Conservation (phyloP, 2,797 vertebrate genomes). For the Urophycis tenuis region DNA sequence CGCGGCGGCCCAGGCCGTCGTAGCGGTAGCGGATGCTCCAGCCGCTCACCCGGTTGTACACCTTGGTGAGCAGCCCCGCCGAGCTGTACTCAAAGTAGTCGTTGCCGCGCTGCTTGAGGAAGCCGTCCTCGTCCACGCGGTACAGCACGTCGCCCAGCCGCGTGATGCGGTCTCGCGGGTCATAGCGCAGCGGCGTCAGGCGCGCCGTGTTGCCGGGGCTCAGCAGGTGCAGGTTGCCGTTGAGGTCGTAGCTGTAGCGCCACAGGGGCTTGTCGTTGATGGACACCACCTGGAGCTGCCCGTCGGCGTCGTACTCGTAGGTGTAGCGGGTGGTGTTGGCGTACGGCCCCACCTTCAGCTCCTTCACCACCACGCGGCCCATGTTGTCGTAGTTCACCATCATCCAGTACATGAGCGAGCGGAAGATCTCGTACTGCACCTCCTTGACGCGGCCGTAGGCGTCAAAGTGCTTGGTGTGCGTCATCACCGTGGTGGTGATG, state of each 20-base stretch:
- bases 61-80: slow-evolving; percentile 84
- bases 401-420: slow-evolving; percentile 99
- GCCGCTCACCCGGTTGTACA: slow-evolving; percentile 84
- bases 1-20: slow-evolving; percentile 87
- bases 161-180: slow-evolving; percentile 90
- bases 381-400: slow-evolving; percentile 98
- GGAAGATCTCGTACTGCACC: slow-evolving; percentile 97
- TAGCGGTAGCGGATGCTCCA: slow-evolving; percentile 95
- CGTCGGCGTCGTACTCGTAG: slow-evolving; percentile 92
- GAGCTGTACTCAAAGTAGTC: slow-evolving; percentile 96
- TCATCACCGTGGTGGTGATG: slow-evolving; percentile 98
- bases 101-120: slow-evolving; percentile 86
- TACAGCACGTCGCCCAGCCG: slow-evolving; percentile 91
- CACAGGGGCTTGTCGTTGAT: slow-evolving; percentile 96
- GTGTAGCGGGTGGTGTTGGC: slow-evolving; percentile 96
- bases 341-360: slow-evolving; percentile 95
- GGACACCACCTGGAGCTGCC: slow-evolving; percentile 91
- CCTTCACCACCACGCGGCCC: slow-evolving; percentile 94
- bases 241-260: slow-evolving; percentile 97
- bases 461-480: slow-evolving; percentile 98
- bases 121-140: slow-evolving; percentile 92
- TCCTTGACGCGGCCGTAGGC: slow-evolving; percentile 96
- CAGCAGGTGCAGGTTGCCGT: slow-evolving; percentile 92
- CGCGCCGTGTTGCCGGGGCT: slow-evolving; percentile 93
- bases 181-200: slow-evolving; percentile 90